Percentiles rank a stretch among this genome's conserved stretches.
phyloP scores from a whole-genome alignment of 2,888 invertebrate genomes.

The Andricus quercusramuli region DNA sequence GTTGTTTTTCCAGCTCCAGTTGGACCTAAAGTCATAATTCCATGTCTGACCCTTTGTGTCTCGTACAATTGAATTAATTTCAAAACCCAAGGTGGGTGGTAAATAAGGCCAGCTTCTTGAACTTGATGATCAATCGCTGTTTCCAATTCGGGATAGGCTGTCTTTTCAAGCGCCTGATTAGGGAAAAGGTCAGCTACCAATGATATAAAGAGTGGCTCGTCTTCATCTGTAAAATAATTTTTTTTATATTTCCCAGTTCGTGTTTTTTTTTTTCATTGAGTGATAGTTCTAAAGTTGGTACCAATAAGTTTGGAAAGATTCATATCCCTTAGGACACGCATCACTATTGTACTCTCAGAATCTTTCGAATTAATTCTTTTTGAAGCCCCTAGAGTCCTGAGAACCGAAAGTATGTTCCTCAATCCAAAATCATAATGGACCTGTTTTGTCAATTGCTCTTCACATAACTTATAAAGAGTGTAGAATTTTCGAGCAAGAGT shows the following conservation, averaged over 20 bases:
- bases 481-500: constrained; percentile 97
- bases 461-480: constrained; percentile 97
- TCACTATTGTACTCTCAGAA: constrained; percentile 96
- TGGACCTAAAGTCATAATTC: constrained; percentile 97
- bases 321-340: constrained; percentile 98
- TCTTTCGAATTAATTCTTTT: constrained; percentile 95
- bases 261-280: neutral
- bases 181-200: constrained; percentile 97
- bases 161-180: constrained; percentile 95
- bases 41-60: constrained; percentile 96
- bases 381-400: constrained; percentile 94
- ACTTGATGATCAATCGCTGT: constrained; percentile 92
- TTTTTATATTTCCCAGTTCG: constrained; percentile 3
- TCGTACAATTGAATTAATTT: constrained; percentile 98
- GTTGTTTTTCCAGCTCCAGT: constrained; percentile 97
- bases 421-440: constrained; percentile 98
- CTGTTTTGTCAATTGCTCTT: constrained; percentile 98
- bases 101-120: constrained; percentile 88
- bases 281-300: constrained; percentile 53
- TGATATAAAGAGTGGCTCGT: constrained; percentile 98
- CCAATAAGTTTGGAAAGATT: constrained; percentile 96
- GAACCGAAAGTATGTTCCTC: constrained; percentile 95
- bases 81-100: constrained; percentile 96
- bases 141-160: constrained; percentile 91
- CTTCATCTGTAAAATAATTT: constrained; percentile 85